Evolutionary conservation across 2,888 invertebrate genomes (phyloP).

Genomic region (Cenopis cana): DNA sequence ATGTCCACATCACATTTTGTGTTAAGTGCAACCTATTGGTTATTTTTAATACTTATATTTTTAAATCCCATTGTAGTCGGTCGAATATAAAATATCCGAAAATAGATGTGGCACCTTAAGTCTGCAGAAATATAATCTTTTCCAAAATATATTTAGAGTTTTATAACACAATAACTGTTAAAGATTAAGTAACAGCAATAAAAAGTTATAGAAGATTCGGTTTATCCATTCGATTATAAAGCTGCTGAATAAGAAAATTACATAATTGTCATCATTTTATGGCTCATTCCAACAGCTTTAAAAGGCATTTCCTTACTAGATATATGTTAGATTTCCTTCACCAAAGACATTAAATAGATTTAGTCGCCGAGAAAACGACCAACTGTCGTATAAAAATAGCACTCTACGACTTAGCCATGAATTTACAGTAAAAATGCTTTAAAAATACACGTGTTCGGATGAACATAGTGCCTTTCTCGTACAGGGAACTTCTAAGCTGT

Average conservation of each 20-base stretch:
- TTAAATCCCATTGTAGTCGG: too few species aligned
- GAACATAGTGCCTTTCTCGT: conserved; percentile 15
- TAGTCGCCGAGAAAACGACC: conserved; percentile 27
- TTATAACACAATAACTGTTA: too few species aligned
- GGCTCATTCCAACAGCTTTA: conserved; percentile 11
- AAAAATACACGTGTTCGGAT: neutral
- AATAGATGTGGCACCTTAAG: too few species aligned
- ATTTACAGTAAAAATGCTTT: neutral
- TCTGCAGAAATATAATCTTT: too few species aligned
- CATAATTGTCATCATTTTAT: conserved; percentile 17
- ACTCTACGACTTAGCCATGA: conserved; percentile 28
- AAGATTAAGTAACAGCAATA: too few species aligned
- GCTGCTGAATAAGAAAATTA: neutral
- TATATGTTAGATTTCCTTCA: conserved; percentile 29
- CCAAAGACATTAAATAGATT: conserved; percentile 36
- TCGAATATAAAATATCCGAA: too few species aligned
- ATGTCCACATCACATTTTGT: too few species aligned
- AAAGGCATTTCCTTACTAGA: conserved; percentile 23
- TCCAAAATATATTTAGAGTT: too few species aligned
- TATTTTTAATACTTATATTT: too few species aligned
- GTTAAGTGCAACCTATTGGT: too few species aligned
- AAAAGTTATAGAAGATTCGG: neutral
- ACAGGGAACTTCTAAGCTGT: conserved; percentile 5
- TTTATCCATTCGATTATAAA: neutral
- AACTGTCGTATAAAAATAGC: conserved; percentile 37